Percentiles rank a stretch among this genome's conserved stretches.
Evolutionary conservation across 1,140 invertebrate species (phyloP).

Genomic region (Olivierus martensii): DNA sequence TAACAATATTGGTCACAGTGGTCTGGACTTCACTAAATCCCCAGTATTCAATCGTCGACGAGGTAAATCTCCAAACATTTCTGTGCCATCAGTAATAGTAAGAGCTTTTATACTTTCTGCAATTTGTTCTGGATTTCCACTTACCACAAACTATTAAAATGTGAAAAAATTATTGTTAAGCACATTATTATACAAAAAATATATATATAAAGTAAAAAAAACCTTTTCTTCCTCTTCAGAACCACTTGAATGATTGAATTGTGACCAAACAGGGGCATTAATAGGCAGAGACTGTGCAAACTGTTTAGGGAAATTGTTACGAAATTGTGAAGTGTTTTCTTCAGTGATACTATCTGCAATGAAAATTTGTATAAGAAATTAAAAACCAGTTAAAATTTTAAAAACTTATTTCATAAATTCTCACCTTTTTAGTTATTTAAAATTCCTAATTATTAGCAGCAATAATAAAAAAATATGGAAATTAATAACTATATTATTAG

Average conservation of each 20-base stretch:
- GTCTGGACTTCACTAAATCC: constrained; percentile 35
- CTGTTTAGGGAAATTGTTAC: neutral
- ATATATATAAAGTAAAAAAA: no score
- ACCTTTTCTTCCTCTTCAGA: neutral
- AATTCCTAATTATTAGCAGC: neutral
- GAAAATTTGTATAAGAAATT: no score
- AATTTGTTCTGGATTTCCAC: constrained; percentile 46
- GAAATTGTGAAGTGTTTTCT: no score
- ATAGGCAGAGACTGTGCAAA: constrained; percentile 1
- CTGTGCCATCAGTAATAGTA: constrained; percentile 63
- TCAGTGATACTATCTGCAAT: no score
- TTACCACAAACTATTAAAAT: constrained; percentile 25
- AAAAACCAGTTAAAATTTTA: no score
- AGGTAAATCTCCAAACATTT: constrained; percentile 66
- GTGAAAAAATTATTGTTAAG: neutral
- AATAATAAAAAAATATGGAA: neutral
- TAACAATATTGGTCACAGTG: constrained; percentile 2
- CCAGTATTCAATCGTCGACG: constrained; percentile 58
- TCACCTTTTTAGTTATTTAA: neutral
- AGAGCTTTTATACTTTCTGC: constrained; percentile 73
- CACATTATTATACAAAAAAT: neutral
- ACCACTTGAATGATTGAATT: neutral
- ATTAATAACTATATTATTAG: neutral
- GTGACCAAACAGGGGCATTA: neutral
- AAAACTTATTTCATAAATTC: no score